These are phyloP conservation scores for Andricus grossulariae DNA, from an alignment of 1,140 invertebrate species.

Conservation along the genomic window DNA sequence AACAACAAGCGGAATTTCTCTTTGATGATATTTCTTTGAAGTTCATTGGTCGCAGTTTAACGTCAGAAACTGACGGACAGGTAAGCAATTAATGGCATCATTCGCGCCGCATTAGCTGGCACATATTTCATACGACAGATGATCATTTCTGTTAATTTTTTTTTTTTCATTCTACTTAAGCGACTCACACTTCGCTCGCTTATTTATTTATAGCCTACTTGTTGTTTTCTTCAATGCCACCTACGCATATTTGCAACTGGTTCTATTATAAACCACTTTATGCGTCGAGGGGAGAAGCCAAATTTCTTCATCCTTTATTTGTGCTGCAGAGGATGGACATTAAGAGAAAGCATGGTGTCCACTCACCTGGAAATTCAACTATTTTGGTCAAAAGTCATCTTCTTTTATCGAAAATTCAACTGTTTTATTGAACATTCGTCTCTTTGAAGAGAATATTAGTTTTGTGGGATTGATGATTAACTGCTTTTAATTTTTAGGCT, in stretches of 20 bases:
- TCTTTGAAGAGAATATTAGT: no score
- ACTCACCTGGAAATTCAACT: no score
- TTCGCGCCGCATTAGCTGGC: not conserved
- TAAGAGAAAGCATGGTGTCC: not conserved
- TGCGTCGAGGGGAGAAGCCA: not conserved
- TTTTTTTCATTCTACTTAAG: not conserved
- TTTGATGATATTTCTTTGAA: no score
- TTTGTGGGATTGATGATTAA: no score
- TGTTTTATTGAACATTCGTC: no score
- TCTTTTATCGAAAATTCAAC: no score
- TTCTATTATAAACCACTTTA: not conserved
- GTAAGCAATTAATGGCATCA: not conserved
- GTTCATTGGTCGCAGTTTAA: no score
- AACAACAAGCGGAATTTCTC: no score
- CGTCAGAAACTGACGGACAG: no score
- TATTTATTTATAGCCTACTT: conserved; percentile 2
- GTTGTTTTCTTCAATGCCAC: conserved; percentile 20
- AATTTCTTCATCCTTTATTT: not conserved
- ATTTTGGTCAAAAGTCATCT: no score
- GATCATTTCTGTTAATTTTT: not conserved
- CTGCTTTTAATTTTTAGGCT: no score
- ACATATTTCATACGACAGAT: not conserved
- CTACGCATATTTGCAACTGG: not conserved
- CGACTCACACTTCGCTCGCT: not conserved
- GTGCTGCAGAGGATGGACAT: not conserved